These are phyloP conservation scores for Colletes gigas DNA, from an alignment of 1,140 invertebrate genomes.

Conservation along the genomic window DNA sequence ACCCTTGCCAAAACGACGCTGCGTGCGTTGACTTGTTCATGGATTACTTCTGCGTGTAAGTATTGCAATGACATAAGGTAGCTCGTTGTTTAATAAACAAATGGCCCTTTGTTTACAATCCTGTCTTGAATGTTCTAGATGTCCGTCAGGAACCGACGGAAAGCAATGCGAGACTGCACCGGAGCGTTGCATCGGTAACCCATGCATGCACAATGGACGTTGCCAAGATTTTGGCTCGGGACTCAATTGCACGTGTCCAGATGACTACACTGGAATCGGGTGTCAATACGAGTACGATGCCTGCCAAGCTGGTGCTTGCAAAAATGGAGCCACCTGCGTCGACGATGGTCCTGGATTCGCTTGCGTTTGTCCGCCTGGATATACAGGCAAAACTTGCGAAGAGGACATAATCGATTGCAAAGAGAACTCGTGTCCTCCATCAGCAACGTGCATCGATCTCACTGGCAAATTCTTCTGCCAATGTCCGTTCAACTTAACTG, in stretches of 20 bases:
- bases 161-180: constrained; percentile 97
- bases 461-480: constrained; percentile 96
- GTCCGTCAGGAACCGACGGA: constrained; percentile 95
- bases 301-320: constrained; percentile 92
- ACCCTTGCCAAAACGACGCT: constrained; percentile 96
- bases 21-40: constrained; percentile 96
- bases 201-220: constrained; percentile 96
- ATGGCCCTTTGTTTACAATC: background rate
- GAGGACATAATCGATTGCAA: constrained; percentile 96
- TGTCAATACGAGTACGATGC: constrained; percentile 97
- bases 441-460: constrained; percentile 96
- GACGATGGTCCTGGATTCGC: constrained; percentile 92
- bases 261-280: constrained; percentile 92
- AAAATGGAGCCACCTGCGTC: constrained; percentile 95
- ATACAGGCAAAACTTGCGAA: constrained; percentile 93
- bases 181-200: constrained; percentile 96
- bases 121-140: constrained; percentile 79
- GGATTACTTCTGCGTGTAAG: constrained; percentile 97
- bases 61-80: constrained; percentile 62
- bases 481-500: constrained; percentile 97
- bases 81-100: background rate
- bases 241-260: constrained; percentile 94
- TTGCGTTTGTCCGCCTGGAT: constrained; percentile 93
- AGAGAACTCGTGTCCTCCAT: constrained; percentile 96
- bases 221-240: constrained; percentile 97